phyloP scores from a whole-genome alignment of 2,797 vertebrate species.

The Crax fasciolata region DNA sequence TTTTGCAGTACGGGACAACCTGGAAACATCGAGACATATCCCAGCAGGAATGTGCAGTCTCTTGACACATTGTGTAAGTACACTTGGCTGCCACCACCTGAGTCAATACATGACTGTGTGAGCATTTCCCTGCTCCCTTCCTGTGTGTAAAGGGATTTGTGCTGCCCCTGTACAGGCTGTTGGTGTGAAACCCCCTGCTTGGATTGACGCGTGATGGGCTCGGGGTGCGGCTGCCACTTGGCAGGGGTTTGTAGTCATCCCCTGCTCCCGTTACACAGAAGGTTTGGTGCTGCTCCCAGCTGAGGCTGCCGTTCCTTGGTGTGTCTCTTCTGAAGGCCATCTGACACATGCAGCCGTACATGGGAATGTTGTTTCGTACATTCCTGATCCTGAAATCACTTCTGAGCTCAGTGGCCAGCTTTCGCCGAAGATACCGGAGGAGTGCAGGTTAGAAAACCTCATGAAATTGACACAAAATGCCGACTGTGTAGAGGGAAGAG shows the following conservation, averaged over 20 bases:
- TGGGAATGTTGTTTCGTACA: background rate
- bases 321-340: background rate
- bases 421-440: background rate
- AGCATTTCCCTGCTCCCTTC: background rate
- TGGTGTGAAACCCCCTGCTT: background rate
- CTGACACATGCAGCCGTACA: background rate
- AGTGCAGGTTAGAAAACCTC: background rate
- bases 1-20: background rate
- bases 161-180: rapidly evolving
- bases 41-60: background rate
- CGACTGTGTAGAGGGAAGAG: no score
- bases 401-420: background rate
- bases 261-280: no score
- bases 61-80: background rate
- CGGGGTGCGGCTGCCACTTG: background rate
- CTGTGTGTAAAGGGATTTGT: background rate
- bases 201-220: background rate
- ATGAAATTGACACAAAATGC: background rate
- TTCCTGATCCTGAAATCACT: background rate
- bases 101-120: background rate
- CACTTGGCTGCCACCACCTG: background rate
- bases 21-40: background rate
- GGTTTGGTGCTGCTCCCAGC: background rate
- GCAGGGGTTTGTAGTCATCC: background rate
- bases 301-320: background rate